Conservation (phyloP, 1,140 invertebrate genomes). For the Druon quercuslanigerum region DNA sequence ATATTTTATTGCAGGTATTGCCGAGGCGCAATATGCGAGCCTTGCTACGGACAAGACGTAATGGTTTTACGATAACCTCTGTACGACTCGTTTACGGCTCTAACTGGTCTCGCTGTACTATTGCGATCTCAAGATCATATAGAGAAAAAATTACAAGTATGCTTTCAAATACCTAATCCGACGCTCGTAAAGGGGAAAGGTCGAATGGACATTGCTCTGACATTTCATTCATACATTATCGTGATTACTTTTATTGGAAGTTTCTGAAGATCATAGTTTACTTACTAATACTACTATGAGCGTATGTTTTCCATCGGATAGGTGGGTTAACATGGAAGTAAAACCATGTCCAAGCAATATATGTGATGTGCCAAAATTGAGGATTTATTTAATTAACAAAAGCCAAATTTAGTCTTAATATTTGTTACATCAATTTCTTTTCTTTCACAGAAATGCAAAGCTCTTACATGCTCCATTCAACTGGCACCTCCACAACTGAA, state of each 20-base stretch:
- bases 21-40: background rate
- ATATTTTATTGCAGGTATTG: conserved; percentile 1
- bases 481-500: too few relatives aligned
- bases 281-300: background rate
- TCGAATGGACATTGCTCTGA: conserved; percentile 8
- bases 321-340: background rate
- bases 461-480: too few relatives aligned
- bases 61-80: conserved; percentile 25
- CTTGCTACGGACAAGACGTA: conserved; percentile 2
- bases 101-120: conserved; percentile 6
- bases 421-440: too few relatives aligned
- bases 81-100: conserved; percentile 18
- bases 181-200: background rate
- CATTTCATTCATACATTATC: conserved; percentile 21
- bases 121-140: conserved; percentile 8
- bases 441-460: too few relatives aligned
- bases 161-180: conserved; percentile 15
- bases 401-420: too few relatives aligned
- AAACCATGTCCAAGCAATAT: background rate
- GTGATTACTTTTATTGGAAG: conserved; percentile 6
- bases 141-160: background rate
- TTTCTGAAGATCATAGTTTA: background rate
- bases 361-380: background rate
- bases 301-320: background rate
- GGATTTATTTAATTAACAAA: too few relatives aligned